Evolutionary conservation across 1,140 invertebrate species (phyloP), one percentile per base, ranked within the genome.

Genomic region (Liolophura sinensis): DNA sequence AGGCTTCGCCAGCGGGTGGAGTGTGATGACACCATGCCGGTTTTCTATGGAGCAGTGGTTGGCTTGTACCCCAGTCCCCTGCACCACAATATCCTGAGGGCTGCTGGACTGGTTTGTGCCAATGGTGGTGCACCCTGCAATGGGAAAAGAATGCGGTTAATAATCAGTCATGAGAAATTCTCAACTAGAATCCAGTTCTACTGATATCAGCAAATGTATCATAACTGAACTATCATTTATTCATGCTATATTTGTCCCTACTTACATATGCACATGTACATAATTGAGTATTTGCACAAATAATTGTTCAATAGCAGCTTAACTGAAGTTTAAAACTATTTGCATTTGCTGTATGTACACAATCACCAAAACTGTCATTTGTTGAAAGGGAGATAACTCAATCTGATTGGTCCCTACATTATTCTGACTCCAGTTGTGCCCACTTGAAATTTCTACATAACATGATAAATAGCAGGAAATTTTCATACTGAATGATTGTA

Each of bases 1-100:
- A 74, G 86, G 88, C 50, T 89, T 89, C 64, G 89, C 89, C 67
- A 91, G 84, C 1, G 94, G 92, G 77, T 92, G 89, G 50, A 96
- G 85, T 7, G 90, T 93, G 61, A 95, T 92, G 62, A 92, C 88
- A 54, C 92, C 92, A 75, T 90, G 87, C 51, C 87, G 88, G 84
- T 93, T 93, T 80, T 93, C 92, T 60, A 96, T 92, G 73, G 89
- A 89, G 80, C 93, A 96, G 83, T 96, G 93, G 40, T 92, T 84
- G 58, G 88, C 85, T 70, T 92, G 90, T 6, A 95, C 91, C 0
- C 93, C 93, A 16, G 91, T 90, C 1, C 93, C 93, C 70, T 90
- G 88, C 14, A 95, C 87, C 54, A 90, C 86, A 65, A 96, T 92
- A 80, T 94, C 93, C 67, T 90, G 92, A 73, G 88, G 60, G 20